Evolutionary conservation across 1,140 invertebrate genomes (phyloP).

Genomic region (Armadillidium nasatum): DNA sequence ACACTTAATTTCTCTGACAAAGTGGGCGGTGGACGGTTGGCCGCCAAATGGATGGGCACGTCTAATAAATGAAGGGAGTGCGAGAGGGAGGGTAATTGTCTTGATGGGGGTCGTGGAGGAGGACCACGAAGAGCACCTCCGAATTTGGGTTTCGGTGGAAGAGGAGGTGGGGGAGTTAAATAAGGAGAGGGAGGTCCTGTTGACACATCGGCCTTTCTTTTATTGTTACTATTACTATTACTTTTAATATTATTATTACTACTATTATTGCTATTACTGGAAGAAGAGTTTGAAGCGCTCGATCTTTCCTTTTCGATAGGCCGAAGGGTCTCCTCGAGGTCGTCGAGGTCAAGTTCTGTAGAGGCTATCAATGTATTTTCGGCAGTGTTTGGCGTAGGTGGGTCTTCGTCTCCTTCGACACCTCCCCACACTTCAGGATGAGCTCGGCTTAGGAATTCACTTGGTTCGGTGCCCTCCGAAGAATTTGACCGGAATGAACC

Average conservation of each 20-base stretch:
- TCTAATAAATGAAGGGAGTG: constrained; percentile 26
- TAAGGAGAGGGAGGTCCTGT: constrained; percentile 26
- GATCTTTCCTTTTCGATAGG: constrained; percentile 16
- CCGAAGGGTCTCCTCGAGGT: constrained; percentile 27
- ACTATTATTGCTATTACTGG: constrained; percentile 1
- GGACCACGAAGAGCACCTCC: constrained; percentile 31
- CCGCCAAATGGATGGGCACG: constrained; percentile 26
- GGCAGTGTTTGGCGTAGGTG: too few relatives aligned
- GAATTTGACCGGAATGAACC: constrained; percentile 30
- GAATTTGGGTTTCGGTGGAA: constrained; percentile 41
- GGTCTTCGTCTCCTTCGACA: constrained; percentile 9
- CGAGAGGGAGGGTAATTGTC: constrained; percentile 34
- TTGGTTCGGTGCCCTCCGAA: constrained; percentile 25
- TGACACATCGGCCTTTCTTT: too few relatives aligned
- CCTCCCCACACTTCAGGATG: constrained; percentile 39
- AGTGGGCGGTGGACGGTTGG: constrained; percentile 20
- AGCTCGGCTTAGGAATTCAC: constrained; percentile 32
- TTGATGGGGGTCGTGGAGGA: constrained; percentile 38
- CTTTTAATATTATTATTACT: not conserved
- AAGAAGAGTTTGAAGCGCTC: constrained; percentile 14
- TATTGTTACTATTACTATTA: too few relatives aligned
- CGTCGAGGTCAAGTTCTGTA: constrained; percentile 28
- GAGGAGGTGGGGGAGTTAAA: constrained; percentile 34
- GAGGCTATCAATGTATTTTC: constrained; percentile 29
- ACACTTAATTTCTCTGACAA: constrained; percentile 32